Base-by-base conservation (phyloP, 2,888 invertebrate species). In the Sarcophaga caerulescens region DNA sequence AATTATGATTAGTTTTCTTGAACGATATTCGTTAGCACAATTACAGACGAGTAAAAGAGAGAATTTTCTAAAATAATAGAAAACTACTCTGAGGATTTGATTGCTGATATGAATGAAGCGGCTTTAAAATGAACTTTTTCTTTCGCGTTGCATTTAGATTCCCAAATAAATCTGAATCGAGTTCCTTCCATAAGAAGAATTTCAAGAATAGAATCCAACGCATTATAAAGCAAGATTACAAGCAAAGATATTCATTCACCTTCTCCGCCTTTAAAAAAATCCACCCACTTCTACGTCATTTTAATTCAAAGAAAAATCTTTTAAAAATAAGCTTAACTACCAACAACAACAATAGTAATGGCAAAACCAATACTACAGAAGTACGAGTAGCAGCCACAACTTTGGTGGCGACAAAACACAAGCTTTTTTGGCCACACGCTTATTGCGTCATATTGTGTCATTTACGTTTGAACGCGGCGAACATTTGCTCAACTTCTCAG, bases 401-500 rank as follows among this genome's bases (percentile, higher is more conserved):
- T 62, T 75, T n/a, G 21, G 63, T 63, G 52, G 52, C 52, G 52
- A 14, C n/a, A 57, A 17, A 17, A 73, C 68, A 81, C 47, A 59
- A 76, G 73, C 73, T 83, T 77, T 81, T 57, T 70, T 69, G 73
- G 73, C 81, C 84, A 84, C 78, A 83, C 81, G 78, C 74, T 84
- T 86, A 86, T 78, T 86, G 84, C 84, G 86, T 84, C 84, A 81
- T 78, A 81, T 75, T 86, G 77, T 71, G 77, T 71, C 83, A 86
- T 65, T 83, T 57, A 12, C n/a, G n/a, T 10, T 35, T 52, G 44
- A 60, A 44, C 52, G 62, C 23, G 25, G 21, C 12, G 83, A 84
- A 78, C 86, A 86, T 75, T 86, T 86, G 86, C 74, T 21, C 65
- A 86, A 84, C 70, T 86, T 86, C 86, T 75, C 84, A 86, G 73